Evolutionary conservation across 2,888 invertebrate species (phyloP).

Genomic region (Lasius platythorax): DNA sequence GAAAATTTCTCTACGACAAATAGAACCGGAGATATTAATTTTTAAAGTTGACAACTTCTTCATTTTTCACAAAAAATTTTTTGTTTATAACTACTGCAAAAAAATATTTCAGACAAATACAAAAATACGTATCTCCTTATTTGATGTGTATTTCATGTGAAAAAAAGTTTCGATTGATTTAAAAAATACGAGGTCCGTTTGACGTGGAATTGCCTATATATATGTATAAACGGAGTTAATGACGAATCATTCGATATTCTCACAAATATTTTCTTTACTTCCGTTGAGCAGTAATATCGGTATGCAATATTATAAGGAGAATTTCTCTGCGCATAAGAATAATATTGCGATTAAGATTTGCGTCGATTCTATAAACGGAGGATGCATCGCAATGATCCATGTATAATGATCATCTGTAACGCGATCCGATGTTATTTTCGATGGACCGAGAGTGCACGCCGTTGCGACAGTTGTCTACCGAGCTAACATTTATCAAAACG

Average conservation of each 20-base stretch:
- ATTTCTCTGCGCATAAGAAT: background rate
- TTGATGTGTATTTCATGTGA: too few relatives aligned
- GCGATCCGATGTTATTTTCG: slow-evolving; percentile 54
- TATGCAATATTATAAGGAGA: background rate
- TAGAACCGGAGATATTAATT: too few relatives aligned
- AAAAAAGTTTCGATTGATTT: too few relatives aligned
- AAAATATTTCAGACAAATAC: too few relatives aligned
- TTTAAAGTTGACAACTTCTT: too few relatives aligned
- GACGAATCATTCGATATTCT: background rate
- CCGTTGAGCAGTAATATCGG: background rate
- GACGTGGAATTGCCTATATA: background rate
- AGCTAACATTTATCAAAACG: slow-evolving; percentile 78
- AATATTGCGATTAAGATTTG: background rate
- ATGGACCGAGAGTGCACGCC: slow-evolving; percentile 52
- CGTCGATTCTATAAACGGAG: background rate
- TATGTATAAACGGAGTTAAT: background rate
- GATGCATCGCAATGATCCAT: slow-evolving; percentile 4
- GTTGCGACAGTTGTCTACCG: slow-evolving; percentile 75
- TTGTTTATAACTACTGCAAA: too few relatives aligned
- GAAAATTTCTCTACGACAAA: too few relatives aligned
- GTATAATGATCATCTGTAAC: slow-evolving; percentile 17
- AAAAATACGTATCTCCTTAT: too few relatives aligned
- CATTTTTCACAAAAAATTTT: too few relatives aligned
- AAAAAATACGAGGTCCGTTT: too few relatives aligned
- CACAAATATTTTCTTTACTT: background rate